Base-by-base conservation (phyloP, 2,888 invertebrate genomes). In the Hypena proboscidalis region DNA sequence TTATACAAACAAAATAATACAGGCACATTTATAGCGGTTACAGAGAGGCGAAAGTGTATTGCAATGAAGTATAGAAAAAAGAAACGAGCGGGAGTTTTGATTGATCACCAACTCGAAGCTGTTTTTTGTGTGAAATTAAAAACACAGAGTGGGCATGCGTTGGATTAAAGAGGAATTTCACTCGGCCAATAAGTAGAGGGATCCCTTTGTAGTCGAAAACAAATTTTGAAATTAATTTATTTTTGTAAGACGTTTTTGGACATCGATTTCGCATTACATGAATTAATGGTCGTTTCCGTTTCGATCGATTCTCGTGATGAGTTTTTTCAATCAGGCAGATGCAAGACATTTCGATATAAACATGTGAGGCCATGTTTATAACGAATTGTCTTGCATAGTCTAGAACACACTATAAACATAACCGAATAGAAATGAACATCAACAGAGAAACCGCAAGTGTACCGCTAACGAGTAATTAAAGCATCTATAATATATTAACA, bases 41-140 rank as follows among this genome's bases (percentile, higher is more conserved):
- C 85, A 78, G 79, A 79, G 74, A 76, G 77, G 77, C 86, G 82
- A 88, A 88, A 89, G 85, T 81, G 80, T 84, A 85, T 80, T 85
- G 88, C 85, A 84, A 81, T 83, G 80, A 80, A 83, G 83, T 83
- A 79, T 81, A 83, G 81, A 83, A 84, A 86, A 82, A 83, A 76
- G 73, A 77, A 85, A 70, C 74, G 74, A 76, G 74, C 83, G 74
- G 77, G 80, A 79, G 80, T 83, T 88, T 86, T 90, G 90, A 90
- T 90, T 90, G 90, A 90, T 90, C 90, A 90, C 90, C 90, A 76
- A 80, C 77, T 82, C 80, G 61, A 67, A 79, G 80, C 77, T 64
- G 79, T 81, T 90, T 86, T 89, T 90, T 90, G 85, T 86, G 83
- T 85, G 84, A 86, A 90, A 90, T 90, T 90, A 90, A 89, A 90